Percentiles rank a stretch among this genome's conserved stretches.
Conservation (phyloP, 1,140 invertebrate species). For the Procambarus clarkii region DNA sequence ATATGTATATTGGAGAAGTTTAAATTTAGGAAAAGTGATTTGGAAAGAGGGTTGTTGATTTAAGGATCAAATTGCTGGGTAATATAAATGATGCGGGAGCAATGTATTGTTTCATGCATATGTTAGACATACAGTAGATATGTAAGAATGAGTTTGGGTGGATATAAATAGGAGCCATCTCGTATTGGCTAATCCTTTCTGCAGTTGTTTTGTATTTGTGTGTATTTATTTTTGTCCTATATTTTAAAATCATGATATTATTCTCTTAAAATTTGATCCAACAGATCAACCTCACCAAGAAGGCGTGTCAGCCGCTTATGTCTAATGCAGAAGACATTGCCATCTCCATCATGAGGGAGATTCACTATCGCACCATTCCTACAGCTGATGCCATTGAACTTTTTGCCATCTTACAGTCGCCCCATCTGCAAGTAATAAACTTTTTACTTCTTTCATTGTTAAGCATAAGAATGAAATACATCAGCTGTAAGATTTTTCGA, state of each 20-base stretch:
- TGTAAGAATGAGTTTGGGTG: no score
- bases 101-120: no score
- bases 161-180: no score
- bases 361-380: conserved; percentile 71
- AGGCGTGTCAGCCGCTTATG: conserved; percentile 73
- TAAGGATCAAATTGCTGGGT: no score
- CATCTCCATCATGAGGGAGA: conserved; percentile 73
- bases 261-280: conserved; percentile 40
- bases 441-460: not conserved
- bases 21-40: no score
- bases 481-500: not conserved
- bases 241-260: not conserved
- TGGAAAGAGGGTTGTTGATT: no score
- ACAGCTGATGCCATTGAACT: conserved; percentile 80
- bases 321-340: conserved; percentile 73
- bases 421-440: conserved; percentile 86
- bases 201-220: no score
- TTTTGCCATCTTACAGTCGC: conserved; percentile 87
- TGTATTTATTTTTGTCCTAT: not conserved
- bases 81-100: no score
- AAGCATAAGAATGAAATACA: not conserved
- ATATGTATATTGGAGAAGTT: no score
- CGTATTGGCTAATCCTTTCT: no score
- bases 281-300: conserved; percentile 83
- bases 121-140: no score